Evolutionary conservation across 1,140 invertebrate species (phyloP).

Genomic region (Bombus cullumanus): DNA sequence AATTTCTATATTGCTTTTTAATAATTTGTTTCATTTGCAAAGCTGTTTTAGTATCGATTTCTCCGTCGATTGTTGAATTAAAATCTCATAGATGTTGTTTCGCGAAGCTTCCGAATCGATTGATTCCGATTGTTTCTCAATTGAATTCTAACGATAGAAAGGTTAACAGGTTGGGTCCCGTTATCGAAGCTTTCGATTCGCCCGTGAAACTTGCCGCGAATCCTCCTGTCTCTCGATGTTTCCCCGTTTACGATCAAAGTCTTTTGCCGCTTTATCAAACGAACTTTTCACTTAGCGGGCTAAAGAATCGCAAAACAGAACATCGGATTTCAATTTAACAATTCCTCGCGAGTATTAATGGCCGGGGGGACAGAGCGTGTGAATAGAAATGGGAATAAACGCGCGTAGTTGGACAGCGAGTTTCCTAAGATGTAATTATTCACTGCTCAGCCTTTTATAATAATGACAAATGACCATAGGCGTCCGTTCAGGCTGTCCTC

Average conservation of each 20-base stretch:
- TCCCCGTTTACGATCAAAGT: neutral
- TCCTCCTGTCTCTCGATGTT: neutral
- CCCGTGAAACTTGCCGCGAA: neutral
- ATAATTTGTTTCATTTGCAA: too few relatives aligned
- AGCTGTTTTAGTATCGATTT: too few relatives aligned
- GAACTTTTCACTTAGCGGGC: slow-evolving; percentile 1
- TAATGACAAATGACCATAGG: slow-evolving; percentile 73
- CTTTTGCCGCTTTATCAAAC: neutral
- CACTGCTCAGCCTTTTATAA: slow-evolving; percentile 77
- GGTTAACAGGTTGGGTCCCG: neutral
- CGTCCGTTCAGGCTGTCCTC: slow-evolving; percentile 17
- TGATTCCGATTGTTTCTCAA: too few relatives aligned
- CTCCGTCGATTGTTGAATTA: too few relatives aligned
- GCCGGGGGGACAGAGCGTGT: neutral
- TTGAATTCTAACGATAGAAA: too few relatives aligned
- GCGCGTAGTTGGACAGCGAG: slow-evolving; percentile 18
- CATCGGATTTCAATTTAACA: slow-evolving; percentile 24
- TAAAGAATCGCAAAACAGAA: neutral
- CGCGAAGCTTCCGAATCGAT: too few relatives aligned
- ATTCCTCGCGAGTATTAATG: neutral
- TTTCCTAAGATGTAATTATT: slow-evolving; percentile 76
- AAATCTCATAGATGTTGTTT: too few relatives aligned
- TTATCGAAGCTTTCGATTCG: neutral
- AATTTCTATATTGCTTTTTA: too few relatives aligned
- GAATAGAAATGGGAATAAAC: slow-evolving; percentile 25